Evolutionary conservation across 2,797 vertebrate species (phyloP).

Genomic region (Argya squamiceps): DNA sequence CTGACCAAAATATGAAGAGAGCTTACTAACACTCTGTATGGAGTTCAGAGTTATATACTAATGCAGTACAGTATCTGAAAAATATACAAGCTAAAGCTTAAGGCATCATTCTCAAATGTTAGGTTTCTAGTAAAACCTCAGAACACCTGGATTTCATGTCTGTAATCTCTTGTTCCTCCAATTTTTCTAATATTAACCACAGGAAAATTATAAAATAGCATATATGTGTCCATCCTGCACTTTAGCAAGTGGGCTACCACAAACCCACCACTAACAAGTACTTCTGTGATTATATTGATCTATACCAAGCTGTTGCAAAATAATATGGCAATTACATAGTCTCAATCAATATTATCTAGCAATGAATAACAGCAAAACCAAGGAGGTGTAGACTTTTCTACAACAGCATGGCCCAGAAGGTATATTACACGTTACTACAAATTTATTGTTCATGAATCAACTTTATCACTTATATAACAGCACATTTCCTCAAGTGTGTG

Average conservation of each 20-base stretch:
- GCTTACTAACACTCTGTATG: neutral
- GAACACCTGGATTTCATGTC: neutral
- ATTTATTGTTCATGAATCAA: neutral
- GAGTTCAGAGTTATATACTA: neutral
- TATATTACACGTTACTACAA: neutral
- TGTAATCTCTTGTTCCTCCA: neutral
- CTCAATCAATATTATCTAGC: neutral
- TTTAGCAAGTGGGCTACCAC: neutral
- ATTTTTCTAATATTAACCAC: neutral
- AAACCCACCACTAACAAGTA: neutral
- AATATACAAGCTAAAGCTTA: neutral
- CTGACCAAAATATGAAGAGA: neutral
- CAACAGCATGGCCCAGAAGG: neutral
- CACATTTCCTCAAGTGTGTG: neutral
- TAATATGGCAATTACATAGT: neutral
- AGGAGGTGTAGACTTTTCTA: neutral
- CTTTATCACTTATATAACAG: neutral
- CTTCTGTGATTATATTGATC: neutral
- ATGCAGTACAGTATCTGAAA: neutral
- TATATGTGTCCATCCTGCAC: rapidly evolving
- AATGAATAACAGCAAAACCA: rapidly evolving
- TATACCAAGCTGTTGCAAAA: neutral
- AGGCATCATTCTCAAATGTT: neutral
- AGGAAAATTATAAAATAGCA: neutral
- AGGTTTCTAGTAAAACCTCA: neutral